A percentile compares a stretch with the other conserved stretches of the same genome.
Evolutionary conservation across 2,113 vertebrate species (phyloP).

Genomic region (Odobenus rosmarus): DNA sequence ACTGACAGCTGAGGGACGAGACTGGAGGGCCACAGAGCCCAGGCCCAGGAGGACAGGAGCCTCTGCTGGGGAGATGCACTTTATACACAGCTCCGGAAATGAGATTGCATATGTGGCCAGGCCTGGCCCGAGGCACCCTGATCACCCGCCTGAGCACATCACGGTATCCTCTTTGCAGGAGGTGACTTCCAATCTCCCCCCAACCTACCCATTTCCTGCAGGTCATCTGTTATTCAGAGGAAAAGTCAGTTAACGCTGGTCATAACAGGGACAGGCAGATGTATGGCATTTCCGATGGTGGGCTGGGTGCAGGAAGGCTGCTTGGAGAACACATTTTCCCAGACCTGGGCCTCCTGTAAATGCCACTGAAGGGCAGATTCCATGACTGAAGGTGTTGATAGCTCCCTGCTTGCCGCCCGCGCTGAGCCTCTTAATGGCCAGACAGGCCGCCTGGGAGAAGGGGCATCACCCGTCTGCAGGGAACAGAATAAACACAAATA

Average conservation of each 20-base stretch:
- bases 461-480: background rate
- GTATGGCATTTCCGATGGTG: background rate
- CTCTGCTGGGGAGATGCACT: background rate
- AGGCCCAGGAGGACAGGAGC: background rate
- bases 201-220: background rate
- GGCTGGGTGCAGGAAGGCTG: background rate
- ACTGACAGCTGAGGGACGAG: background rate
- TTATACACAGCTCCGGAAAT: background rate
- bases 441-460: background rate
- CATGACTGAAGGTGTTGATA: background rate
- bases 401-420: rapidly evolving
- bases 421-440: background rate
- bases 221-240: background rate
- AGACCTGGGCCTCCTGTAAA: background rate
- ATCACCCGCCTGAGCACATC: background rate
- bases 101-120: background rate
- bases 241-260: background rate
- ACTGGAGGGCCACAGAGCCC: background rate
- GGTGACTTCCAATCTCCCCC: background rate
- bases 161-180: background rate
- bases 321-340: background rate
- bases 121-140: background rate
- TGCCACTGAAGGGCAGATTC: rapidly evolving
- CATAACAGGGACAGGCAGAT: background rate
- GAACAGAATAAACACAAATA: background rate